Percentiles rank a stretch among this genome's conserved stretches.
These are phyloP conservation scores for Brachionus plicatilis DNA, from an alignment of 1,140 invertebrate species.

Conservation along the genomic window DNA sequence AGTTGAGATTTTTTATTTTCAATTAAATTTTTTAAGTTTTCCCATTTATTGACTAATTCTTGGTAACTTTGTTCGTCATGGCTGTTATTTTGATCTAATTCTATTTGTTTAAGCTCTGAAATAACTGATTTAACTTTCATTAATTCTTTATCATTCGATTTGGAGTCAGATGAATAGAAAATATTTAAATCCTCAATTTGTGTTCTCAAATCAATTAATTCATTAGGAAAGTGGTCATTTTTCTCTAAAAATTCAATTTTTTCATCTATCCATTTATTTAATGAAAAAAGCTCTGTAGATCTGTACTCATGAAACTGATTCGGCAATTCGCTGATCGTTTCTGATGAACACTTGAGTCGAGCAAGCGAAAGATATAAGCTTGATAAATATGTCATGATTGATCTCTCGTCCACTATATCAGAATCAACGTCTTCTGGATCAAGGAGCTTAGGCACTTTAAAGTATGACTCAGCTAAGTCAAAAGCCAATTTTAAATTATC, in stretches of 20 bases:
- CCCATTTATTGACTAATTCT: background rate
- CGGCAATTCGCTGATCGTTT: background rate
- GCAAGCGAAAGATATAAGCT: conserved; percentile 95
- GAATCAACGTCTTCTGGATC: conserved; percentile 99
- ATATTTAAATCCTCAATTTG: background rate
- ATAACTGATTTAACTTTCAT: background rate
- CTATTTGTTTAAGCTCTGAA: background rate
- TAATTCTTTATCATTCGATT: background rate
- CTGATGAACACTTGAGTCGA: background rate
- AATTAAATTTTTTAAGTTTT: background rate
- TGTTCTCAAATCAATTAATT: conserved; percentile 6
- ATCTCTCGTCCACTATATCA: conserved; percentile 95
- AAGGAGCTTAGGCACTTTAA: conserved; percentile 90
- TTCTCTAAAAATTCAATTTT: background rate
- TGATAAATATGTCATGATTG: conserved; percentile 97
- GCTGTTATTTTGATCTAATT: background rate
- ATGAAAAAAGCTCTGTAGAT: no score
- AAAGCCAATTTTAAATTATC: conserved; percentile 94
- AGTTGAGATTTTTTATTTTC: background rate
- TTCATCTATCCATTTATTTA: background rate
- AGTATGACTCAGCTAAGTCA: conserved; percentile 88
- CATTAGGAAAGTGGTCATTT: background rate
- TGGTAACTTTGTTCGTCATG: background rate
- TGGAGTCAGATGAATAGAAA: background rate
- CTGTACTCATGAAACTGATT: background rate